Conservation (phyloP, 2,888 invertebrate genomes). For the Lasioglossum figueresi region DNA sequence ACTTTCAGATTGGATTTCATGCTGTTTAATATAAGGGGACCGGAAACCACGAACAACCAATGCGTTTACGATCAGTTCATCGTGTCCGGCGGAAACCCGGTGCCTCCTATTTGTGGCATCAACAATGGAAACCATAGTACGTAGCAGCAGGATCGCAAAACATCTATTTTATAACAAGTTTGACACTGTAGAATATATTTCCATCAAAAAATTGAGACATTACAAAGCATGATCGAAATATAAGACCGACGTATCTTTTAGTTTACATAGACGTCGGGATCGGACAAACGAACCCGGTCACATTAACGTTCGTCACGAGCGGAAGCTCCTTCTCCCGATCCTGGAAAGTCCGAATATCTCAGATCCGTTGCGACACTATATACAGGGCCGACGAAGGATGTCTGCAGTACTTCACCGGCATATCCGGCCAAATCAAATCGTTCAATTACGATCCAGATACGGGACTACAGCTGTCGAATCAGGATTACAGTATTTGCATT, state of each 20-base stretch:
- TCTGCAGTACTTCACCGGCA: constrained; percentile 91
- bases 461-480: constrained; percentile 93
- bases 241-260: constrained; percentile 76
- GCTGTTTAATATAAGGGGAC: constrained; percentile 90
- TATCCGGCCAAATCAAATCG: constrained; percentile 92
- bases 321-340: constrained; percentile 89
- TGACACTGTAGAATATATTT: no score
- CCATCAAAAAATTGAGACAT: no score
- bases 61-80: constrained; percentile 94
- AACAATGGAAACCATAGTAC: constrained; percentile 93
- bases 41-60: constrained; percentile 90
- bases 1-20: constrained; percentile 88
- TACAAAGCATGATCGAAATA: no score
- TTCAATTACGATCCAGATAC: constrained; percentile 92
- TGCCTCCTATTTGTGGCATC: constrained; percentile 92
- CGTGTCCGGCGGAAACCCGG: constrained; percentile 92
- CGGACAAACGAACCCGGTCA: constrained; percentile 91
- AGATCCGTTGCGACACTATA: constrained; percentile 91
- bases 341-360: constrained; percentile 93
- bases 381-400: constrained; percentile 91
- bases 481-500: constrained; percentile 94
- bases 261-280: constrained; percentile 94
- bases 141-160: not conserved
- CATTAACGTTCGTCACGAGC: constrained; percentile 92
- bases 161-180: no score